Percentiles rank a stretch among this genome's conserved stretches.
Conservation (phyloP, 2,113 vertebrate species). For the Thalassarche chlororhynchos region DNA sequence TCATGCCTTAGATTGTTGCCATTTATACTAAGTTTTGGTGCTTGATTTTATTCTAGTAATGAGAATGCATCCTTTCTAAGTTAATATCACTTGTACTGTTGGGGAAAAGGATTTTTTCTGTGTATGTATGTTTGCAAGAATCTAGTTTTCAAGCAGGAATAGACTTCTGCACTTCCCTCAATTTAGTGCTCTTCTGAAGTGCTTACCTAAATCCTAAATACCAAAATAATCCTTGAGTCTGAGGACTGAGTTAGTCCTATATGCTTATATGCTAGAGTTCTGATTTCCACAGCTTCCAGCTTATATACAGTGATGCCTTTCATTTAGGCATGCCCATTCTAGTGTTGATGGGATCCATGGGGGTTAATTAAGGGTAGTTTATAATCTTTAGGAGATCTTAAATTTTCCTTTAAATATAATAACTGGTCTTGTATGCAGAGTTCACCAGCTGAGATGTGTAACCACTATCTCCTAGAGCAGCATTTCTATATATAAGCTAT, state of each 20-base stretch:
- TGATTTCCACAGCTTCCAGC: slow-evolving; percentile 3
- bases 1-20: neutral
- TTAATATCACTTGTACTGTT: neutral
- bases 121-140: neutral
- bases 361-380: slow-evolving; percentile 41
- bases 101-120: neutral
- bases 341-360: neutral
- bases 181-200: neutral
- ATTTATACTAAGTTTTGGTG: neutral
- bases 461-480: neutral
- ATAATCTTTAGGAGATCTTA: slow-evolving; percentile 41
- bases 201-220: slow-evolving; percentile 1
- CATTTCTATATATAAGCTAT: neutral
- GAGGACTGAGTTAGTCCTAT: neutral
- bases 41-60: neutral
- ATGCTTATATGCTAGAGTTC: neutral
- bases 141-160: neutral
- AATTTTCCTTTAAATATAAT: slow-evolving; percentile 21
- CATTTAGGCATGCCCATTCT: neutral
- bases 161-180: neutral
- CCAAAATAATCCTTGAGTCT: slow-evolving; percentile 23
- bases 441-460: neutral
- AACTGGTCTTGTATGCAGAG: neutral
- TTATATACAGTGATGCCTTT: neutral
- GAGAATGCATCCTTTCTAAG: neutral